phyloP scores from a whole-genome alignment of 2,113 vertebrate species.

The Aegithalos caudatus region DNA sequence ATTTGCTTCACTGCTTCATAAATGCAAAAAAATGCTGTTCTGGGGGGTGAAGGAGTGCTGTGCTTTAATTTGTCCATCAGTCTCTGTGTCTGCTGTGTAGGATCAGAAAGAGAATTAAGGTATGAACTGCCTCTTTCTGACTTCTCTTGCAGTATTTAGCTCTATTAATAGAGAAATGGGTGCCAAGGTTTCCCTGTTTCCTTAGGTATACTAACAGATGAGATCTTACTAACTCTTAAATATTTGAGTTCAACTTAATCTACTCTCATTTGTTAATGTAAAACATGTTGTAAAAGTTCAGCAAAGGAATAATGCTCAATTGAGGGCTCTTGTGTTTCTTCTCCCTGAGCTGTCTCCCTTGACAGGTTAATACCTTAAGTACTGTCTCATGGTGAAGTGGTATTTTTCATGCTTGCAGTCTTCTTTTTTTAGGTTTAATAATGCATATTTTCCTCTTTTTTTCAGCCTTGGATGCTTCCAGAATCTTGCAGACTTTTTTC shows the following conservation, averaged over 20 bases:
- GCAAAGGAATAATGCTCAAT: not conserved
- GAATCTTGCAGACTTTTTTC: conserved; percentile 92
- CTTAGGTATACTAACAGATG: not conserved
- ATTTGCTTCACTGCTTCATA: not conserved
- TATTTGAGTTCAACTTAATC: not conserved
- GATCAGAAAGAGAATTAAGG: not conserved
- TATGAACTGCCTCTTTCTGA: not conserved
- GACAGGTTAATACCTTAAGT: not conserved
- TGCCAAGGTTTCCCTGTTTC: not conserved
- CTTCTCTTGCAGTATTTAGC: not conserved
- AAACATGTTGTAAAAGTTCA: not conserved
- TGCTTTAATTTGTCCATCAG: not conserved
- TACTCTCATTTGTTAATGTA: not conserved
- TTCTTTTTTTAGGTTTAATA: not conserved
- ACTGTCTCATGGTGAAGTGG: not conserved
- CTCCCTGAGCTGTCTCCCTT: not conserved
- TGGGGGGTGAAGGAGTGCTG: not conserved
- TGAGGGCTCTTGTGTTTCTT: not conserved
- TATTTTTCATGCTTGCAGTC: not conserved
- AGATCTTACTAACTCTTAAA: not conserved
- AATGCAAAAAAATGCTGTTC: not conserved
- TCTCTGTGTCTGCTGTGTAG: not conserved
- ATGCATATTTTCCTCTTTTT: conserved; percentile 5
- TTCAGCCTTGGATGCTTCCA: conserved; percentile 83
- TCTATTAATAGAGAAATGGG: not conserved